Conservation (phyloP, 2,113 vertebrate species). For the Gallinago paraguaiae region DNA sequence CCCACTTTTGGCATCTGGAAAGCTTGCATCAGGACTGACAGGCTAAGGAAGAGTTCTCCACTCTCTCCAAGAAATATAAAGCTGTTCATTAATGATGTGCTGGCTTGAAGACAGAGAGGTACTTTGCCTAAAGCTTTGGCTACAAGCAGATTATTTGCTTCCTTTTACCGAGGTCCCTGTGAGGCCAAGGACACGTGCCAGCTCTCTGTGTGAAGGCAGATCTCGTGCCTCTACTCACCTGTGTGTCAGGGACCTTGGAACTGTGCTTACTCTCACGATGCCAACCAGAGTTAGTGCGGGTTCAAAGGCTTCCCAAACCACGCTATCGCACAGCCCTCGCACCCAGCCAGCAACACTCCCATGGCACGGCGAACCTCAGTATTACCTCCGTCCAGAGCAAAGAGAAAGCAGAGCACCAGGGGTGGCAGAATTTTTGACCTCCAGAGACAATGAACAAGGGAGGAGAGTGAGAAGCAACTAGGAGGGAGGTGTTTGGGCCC, state of each 20-base stretch:
- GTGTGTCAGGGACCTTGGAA: neutral
- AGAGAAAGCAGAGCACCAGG: neutral
- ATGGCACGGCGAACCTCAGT: neutral
- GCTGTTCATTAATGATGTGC: neutral
- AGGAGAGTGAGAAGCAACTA: neutral
- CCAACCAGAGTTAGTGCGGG: neutral
- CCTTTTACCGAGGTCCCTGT: neutral
- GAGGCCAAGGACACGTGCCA: neutral
- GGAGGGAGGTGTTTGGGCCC: neutral
- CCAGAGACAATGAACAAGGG: neutral
- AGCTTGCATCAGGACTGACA: neutral
- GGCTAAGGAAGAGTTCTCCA: neutral
- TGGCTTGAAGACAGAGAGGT: neutral
- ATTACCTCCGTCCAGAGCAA: neutral
- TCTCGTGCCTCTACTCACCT: neutral
- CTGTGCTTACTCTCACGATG: neutral
- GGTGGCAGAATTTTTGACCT: neutral
- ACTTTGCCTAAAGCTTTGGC: neutral
- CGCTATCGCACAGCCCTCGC: accelerated
- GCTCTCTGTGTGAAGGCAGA: neutral
- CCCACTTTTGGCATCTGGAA: neutral
- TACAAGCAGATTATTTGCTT: neutral
- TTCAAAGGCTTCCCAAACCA: neutral
- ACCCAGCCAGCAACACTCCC: neutral
- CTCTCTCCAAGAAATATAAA: neutral